These are phyloP conservation scores for Achlya flavicornis DNA, from an alignment of 2,888 invertebrate species.

Conservation along the genomic window DNA sequence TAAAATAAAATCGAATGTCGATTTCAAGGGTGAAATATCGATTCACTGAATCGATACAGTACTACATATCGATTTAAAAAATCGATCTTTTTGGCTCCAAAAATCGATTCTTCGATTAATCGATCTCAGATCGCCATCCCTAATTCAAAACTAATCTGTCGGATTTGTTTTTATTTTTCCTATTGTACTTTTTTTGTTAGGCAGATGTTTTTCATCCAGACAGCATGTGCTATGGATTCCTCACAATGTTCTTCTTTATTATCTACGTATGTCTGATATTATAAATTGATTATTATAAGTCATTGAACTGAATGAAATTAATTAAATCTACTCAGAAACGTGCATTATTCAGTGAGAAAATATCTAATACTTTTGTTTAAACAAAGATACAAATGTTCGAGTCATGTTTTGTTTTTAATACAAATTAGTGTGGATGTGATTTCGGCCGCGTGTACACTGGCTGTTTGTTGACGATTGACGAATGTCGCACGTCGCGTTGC, in stretches of 20 bases:
- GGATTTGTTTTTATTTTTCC: background rate
- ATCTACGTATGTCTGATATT: background rate
- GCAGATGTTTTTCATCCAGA: constrained; percentile 5
- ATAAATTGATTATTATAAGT: background rate
- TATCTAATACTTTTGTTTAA: constrained; percentile 3
- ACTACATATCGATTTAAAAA: too few species aligned
- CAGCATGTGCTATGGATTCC: background rate
- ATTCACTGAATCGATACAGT: too few species aligned
- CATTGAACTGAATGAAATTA: constrained; percentile 4
- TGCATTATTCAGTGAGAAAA: constrained; percentile 7
- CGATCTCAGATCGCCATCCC: too few species aligned
- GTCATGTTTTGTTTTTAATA: constrained; percentile 39
- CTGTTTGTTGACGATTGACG: constrained; percentile 61
- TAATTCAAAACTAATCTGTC: constrained; percentile 7
- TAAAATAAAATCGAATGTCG: too few species aligned
- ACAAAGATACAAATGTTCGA: constrained; percentile 8
- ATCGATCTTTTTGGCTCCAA: too few species aligned
- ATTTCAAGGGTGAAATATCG: too few species aligned
- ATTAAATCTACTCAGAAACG: constrained; percentile 2
- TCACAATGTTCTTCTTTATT: background rate
- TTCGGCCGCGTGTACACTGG: constrained; percentile 42
- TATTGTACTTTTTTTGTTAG: background rate
- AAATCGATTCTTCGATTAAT: too few species aligned
- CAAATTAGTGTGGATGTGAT: constrained; percentile 55
- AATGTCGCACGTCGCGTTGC: constrained; percentile 64